Evolutionary conservation across 2,888 invertebrate species (phyloP).

Genomic region (Drosophila paranaensis): DNA sequence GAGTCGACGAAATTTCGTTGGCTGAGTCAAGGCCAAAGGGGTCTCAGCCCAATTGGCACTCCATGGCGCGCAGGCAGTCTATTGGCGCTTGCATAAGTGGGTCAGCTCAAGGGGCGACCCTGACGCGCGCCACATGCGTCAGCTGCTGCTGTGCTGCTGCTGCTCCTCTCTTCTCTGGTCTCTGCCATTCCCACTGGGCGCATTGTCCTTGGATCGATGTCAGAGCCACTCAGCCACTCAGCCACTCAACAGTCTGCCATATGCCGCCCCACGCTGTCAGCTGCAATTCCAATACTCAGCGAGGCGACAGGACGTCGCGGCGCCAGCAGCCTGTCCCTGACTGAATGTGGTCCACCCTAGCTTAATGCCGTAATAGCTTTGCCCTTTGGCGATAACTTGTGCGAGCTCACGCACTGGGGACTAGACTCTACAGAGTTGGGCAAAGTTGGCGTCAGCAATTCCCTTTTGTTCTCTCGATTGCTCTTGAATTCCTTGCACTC

Average conservation of each 20-base stretch:
- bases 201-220: slow-evolving; percentile 65
- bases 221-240: slow-evolving; percentile 15
- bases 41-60: slow-evolving; percentile 24
- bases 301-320: slow-evolving; percentile 72
- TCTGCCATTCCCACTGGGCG: slow-evolving; percentile 22
- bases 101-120: slow-evolving; percentile 51
- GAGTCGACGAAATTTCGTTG: slow-evolving; percentile 1
- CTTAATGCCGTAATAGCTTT: slow-evolving; percentile 56
- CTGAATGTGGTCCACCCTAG: not conserved
- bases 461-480: slow-evolving; percentile 28
- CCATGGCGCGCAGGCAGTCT: slow-evolving; percentile 22
- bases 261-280: slow-evolving; percentile 23
- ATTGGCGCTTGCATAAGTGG: slow-evolving; percentile 48
- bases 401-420: slow-evolving; percentile 49
- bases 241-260: slow-evolving; percentile 58
- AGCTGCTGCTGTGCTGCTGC: slow-evolving; percentile 24
- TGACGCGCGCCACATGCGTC: slow-evolving; percentile 56
- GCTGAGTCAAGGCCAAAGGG: slow-evolving; percentile 49
- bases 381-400: slow-evolving; percentile 29
- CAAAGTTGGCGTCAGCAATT: slow-evolving; percentile 48
- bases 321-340: slow-evolving; percentile 44
- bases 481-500: slow-evolving; percentile 30
- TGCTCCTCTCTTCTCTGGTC: slow-evolving; percentile 12
- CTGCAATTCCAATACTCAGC: slow-evolving; percentile 31
- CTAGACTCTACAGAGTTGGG: slow-evolving; percentile 6